Base-by-base conservation (phyloP, 2,113 vertebrate genomes). In the Sminthopsis crassicaudata region DNA sequence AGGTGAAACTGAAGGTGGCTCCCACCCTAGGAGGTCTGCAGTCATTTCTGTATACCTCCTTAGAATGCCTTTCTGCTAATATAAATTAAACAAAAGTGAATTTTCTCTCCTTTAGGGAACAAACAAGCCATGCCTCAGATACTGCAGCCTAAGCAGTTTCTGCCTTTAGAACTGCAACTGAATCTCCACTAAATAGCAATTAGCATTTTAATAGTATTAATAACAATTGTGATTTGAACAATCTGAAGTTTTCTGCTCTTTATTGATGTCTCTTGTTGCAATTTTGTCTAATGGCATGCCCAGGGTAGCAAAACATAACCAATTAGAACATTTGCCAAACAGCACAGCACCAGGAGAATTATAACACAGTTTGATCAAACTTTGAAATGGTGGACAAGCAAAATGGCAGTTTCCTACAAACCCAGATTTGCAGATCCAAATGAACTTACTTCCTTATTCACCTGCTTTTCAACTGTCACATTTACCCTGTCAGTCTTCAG, bases 121-220 rank as follows among this genome's bases (percentile, higher is more conserved):
- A 97, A 97, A 97, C 94, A 97, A 94, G 95, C 93, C 88, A 2
- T 94, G 93, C 92, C 94, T 97, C 94, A 97, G 94, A 96, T 97
- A 93, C 91, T 97, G 97, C 97, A 92, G 93, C 51, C 97, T 97
- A 98, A 97, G 96, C 97, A 96, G 3, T 96, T 98, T 97, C 93
- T 51, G 96, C 46, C 90, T 93, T 97, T 89, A 60, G 91, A 97
- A 97, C 26, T 90, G 50, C 96, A 97, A 94, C 93, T 60, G 96
- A 96, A 96, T 96, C 92, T 96, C 92, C 91, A 90, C 96, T 96
- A 96, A 96, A 96, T 53, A 95, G 94, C 95, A 97, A 97, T 98
- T 97, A 97, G 96, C 97, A 98, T 97, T 95, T 97, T 97, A 97
- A 98, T 97, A 97, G 97, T 97, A 97, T 98, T 97, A 97, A 97